Percentiles rank a stretch among this genome's conserved stretches.
phyloP scores from a whole-genome alignment of 2,888 invertebrate genomes.

The Cordilura impudica region DNA sequence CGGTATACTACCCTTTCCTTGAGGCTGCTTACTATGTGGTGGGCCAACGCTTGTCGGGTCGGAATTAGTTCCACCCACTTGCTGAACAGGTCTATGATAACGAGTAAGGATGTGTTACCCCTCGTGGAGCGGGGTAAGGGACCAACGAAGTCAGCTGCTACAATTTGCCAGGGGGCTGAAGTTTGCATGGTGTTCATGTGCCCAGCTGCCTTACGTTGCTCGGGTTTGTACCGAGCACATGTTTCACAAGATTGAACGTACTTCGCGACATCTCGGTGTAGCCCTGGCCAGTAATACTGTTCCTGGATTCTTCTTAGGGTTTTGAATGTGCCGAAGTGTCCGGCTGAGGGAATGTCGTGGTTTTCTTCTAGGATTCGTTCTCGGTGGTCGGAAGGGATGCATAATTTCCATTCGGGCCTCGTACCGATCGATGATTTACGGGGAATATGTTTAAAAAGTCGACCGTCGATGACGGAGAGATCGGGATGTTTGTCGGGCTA shows the following conservation, averaged over 20 bases:
- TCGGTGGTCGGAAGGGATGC: background rate
- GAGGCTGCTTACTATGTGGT: background rate
- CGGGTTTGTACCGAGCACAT: too few relatives aligned
- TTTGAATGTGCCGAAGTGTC: too few relatives aligned
- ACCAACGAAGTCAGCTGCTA: background rate
- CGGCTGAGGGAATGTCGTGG: too few relatives aligned
- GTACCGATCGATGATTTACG: background rate
- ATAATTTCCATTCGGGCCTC: conserved; percentile 42
- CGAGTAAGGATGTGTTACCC: background rate
- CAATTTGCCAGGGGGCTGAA: background rate
- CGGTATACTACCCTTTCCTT: conserved; percentile 1
- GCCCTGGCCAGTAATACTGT: too few relatives aligned
- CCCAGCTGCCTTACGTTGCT: too few relatives aligned
- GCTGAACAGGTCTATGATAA: background rate
- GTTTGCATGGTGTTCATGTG: too few relatives aligned
- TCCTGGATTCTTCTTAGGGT: too few relatives aligned
- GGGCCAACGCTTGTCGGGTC: background rate
- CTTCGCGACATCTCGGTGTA: too few relatives aligned
- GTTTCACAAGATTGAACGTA: too few relatives aligned
- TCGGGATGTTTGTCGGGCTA: conserved; percentile 6
- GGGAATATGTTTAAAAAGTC: conserved; percentile 30
- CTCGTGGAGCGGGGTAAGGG: background rate
- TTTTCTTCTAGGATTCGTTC: too few relatives aligned
- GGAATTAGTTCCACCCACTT: conserved; percentile 11
- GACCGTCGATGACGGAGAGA: background rate